phyloP scores from a whole-genome alignment of 2,888 invertebrate genomes.

The Troglohyphantes excavatus region DNA sequence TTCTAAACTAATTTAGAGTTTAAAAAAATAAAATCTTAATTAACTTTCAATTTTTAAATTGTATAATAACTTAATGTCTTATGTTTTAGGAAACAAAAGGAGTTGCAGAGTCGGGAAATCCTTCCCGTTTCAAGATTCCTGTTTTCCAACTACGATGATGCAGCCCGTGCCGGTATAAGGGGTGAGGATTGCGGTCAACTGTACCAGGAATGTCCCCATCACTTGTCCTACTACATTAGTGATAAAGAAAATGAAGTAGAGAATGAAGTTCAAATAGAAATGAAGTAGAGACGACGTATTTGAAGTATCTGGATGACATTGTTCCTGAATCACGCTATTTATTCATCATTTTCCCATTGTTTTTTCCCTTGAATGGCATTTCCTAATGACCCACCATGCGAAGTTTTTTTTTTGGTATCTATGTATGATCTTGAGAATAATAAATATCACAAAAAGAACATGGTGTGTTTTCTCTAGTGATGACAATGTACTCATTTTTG shows the following conservation, averaged over 20 bases:
- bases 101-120: constrained; percentile 54
- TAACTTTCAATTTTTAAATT: too few species aligned
- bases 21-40: too few species aligned
- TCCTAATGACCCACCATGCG: constrained; percentile 38
- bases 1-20: too few species aligned
- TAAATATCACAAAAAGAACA: constrained; percentile 13
- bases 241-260: constrained; percentile 59
- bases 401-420: constrained; percentile 1
- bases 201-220: constrained; percentile 48
- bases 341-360: constrained; percentile 50
- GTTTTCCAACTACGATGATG: constrained; percentile 67
- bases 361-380: constrained; percentile 42
- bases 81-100: constrained; percentile 62
- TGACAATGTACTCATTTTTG: too few species aligned
- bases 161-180: constrained; percentile 45
- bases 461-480: too few species aligned
- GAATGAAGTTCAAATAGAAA: constrained; percentile 47
- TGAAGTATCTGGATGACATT: constrained; percentile 10
- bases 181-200: constrained; percentile 51
- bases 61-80: neutral
- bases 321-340: constrained; percentile 62
- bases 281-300: neutral
- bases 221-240: constrained; percentile 38
- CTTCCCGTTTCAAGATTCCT: constrained; percentile 66
- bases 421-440: constrained; percentile 6